Evolutionary conservation across 2,888 invertebrate species (phyloP).

Genomic region (Dicycla oo): DNA sequence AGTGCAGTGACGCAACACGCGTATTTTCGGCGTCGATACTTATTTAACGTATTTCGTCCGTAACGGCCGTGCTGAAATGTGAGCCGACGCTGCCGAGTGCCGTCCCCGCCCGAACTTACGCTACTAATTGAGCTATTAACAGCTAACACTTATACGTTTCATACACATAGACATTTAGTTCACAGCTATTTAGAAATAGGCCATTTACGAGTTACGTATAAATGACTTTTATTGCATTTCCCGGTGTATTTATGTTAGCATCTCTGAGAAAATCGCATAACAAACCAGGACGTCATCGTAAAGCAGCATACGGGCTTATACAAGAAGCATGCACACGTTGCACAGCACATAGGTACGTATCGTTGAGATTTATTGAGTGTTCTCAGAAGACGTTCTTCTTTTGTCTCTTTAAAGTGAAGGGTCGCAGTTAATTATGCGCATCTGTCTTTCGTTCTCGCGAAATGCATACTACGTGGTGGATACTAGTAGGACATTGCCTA

Average conservation of each 20-base stretch:
- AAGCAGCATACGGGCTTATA: constrained; percentile 42
- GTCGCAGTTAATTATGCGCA: constrained; percentile 53
- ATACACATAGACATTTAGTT: constrained; percentile 40
- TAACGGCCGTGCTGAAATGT: constrained; percentile 71
- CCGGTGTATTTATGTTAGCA: constrained; percentile 54
- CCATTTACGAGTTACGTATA: constrained; percentile 57
- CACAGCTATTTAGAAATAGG: constrained; percentile 49
- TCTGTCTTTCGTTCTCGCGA: constrained; percentile 45
- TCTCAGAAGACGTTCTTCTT: constrained; percentile 49
- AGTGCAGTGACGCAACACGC: constrained; percentile 70
- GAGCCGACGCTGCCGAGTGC: constrained; percentile 21
- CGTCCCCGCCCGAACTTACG: constrained; percentile 50
- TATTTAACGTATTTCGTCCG: constrained; percentile 71
- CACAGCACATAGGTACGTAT: constrained; percentile 10
- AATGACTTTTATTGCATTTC: constrained; percentile 59
- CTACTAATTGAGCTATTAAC: constrained; percentile 58
- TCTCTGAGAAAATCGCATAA: constrained; percentile 53
- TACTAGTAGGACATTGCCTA: constrained; percentile 9
- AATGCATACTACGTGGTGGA: constrained; percentile 30
- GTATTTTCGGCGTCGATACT: constrained; percentile 73
- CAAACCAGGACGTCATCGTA: constrained; percentile 46
- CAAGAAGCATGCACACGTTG: background rate
- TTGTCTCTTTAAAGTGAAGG: constrained; percentile 40
- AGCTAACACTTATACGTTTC: constrained; percentile 51
- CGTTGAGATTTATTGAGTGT: constrained; percentile 53